phyloP scores from a whole-genome alignment of 2,113 vertebrate genomes.

The Mus pahari region DNA sequence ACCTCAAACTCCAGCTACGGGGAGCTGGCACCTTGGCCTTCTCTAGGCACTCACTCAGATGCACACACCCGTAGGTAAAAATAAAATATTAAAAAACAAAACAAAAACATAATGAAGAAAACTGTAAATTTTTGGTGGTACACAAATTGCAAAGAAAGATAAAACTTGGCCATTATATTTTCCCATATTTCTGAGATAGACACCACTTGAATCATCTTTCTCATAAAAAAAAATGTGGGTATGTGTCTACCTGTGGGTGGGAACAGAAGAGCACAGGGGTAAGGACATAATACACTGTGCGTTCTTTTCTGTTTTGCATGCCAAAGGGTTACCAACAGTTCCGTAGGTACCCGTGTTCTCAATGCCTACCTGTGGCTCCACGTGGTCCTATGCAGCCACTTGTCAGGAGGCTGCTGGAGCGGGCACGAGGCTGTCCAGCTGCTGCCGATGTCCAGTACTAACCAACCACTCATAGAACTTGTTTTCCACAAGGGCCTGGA shows the following conservation, averaged over 20 bases:
- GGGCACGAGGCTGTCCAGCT: slow-evolving; percentile 94
- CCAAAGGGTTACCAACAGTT: not conserved
- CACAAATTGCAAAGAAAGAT: not conserved
- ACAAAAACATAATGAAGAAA: not conserved
- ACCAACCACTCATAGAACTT: slow-evolving; percentile 96
- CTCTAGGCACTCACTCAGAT: not conserved
- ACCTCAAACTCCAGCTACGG: not conserved
- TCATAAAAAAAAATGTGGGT: not conserved
- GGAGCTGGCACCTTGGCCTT: not conserved
- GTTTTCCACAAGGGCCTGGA: slow-evolving; percentile 93
- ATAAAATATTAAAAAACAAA: not conserved
- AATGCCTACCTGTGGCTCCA: slow-evolving; percentile 44
- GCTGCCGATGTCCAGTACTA: slow-evolving; percentile 91
- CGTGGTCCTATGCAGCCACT: slow-evolving; percentile 77
- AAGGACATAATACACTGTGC: not conserved
- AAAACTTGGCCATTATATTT: not conserved
- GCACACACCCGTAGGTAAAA: not conserved
- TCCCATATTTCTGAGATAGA: not conserved
- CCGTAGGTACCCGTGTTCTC: not conserved
- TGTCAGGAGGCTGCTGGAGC: slow-evolving; percentile 82
- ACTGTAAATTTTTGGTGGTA: not conserved
- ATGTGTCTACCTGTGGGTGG: not conserved
- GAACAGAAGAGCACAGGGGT: not conserved
- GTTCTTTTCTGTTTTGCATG: not conserved
- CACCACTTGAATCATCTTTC: not conserved